Evolutionary conservation across 2,888 invertebrate species (phyloP).

Genomic region (Cephus pygmeus): DNA sequence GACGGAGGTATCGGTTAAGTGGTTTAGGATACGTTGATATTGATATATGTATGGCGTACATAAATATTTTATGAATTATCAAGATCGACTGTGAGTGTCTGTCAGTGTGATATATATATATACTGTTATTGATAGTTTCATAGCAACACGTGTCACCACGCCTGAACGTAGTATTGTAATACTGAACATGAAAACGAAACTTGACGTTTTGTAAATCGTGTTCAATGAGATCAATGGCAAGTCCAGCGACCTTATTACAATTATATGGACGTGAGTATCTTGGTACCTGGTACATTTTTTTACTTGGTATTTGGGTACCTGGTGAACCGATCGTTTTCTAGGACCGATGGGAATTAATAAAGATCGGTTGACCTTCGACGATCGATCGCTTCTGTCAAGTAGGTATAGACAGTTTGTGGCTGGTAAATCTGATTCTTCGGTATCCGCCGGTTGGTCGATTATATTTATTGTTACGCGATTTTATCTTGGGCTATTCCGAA

Average conservation of each 20-base stretch:
- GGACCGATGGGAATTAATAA: no score
- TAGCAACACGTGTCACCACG: neutral
- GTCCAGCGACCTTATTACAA: neutral
- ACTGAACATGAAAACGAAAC: neutral
- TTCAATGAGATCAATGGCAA: neutral
- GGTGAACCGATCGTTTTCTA: no score
- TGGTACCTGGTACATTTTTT: no score
- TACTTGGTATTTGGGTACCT: no score
- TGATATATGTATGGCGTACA: neutral
- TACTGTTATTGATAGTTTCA: neutral
- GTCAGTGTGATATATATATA: neutral
- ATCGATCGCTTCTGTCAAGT: neutral
- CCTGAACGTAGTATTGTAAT: neutral
- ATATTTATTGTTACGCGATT: neutral
- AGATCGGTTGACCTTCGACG: neutral
- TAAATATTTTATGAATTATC: neutral
- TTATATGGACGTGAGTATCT: no score
- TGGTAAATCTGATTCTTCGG: neutral
- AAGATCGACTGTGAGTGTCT: neutral
- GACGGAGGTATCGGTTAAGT: neutral
- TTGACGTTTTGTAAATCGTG: neutral
- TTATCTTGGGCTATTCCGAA: neutral
- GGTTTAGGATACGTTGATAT: neutral
- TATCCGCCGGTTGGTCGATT: neutral
- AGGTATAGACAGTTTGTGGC: neutral